Base-by-base conservation (phyloP, 2,797 vertebrate species). In the Podargus strigoides region DNA sequence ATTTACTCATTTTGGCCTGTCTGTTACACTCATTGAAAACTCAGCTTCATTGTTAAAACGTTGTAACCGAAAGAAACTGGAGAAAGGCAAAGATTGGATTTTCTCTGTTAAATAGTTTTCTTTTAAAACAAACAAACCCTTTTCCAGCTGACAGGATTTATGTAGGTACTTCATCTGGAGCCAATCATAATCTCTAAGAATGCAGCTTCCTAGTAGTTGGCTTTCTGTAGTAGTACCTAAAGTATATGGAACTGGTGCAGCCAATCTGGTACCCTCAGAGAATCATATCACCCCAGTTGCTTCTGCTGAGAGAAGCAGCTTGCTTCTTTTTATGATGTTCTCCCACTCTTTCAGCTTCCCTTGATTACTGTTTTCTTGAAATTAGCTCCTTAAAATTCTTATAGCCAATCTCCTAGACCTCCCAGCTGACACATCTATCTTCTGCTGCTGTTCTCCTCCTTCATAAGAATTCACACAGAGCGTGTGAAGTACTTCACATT, bases 371-470 rank as follows among this genome's bases (percentile, higher is more conserved):
- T 95, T 91, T 88, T 46, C 89, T 86, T 84, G 79, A 78, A 90
- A 85, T 95, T 87, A 73, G 90, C 94, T 94, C 64, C 80, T 96
- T 88, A 90, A 94, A 94, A 95, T 96, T 92, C 92, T 87, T 89
- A 70, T 56, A 94, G 85, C 75, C n/a, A 19, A 68, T 96, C 86
- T 93, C 68, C 53, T 47, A 50, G 42, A 32, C 73, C 67, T 95
- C 93, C 94, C 93, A 87, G 87, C 8, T 83, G 94, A 81, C 94
- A 79, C 72, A 95, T 96, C 75, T 55, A 75, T 96, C 91, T 93
- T 80, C 21, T 1, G 23, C 53, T 59, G 69, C 76, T 70, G 77
- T 64, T 95, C 87, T 93, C 36, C 72, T 87, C 58, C 89, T 96
- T 85, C 86, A 37, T 86, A 89, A 94, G 91, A 83, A 89, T 93